phyloP scores from a whole-genome alignment of 2,113 vertebrate species.

The Corythoichthys intestinalis region DNA sequence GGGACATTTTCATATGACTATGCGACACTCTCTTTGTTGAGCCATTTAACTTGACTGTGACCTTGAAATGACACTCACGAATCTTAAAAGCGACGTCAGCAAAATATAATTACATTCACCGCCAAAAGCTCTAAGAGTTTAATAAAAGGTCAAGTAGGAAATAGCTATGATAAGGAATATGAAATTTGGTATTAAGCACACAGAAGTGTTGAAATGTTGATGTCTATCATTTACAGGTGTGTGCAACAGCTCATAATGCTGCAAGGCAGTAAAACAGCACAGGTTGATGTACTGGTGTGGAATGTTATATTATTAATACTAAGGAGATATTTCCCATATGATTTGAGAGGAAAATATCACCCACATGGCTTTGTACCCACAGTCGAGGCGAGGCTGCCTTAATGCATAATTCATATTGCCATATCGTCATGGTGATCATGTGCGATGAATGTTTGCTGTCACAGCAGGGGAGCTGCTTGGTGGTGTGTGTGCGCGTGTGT shows the following conservation, averaged over 20 bases:
- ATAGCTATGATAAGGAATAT: constrained; percentile 22
- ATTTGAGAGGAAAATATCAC: constrained; percentile 59
- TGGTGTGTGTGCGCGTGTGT: constrained; percentile 22
- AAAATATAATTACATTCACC: constrained; percentile 41
- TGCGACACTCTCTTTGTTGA: constrained; percentile 11
- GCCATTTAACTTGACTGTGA: constrained; percentile 37
- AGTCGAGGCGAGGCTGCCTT: constrained; percentile 52
- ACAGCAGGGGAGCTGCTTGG: constrained; percentile 56
- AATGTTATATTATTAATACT: constrained; percentile 64
- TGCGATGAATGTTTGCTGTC: constrained; percentile 65
- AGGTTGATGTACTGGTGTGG: constrained; percentile 42
- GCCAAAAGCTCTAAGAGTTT: constrained; percentile 12
- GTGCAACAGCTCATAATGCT: constrained; percentile 20
- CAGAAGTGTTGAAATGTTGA: constrained; percentile 19
- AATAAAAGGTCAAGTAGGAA: constrained; percentile 24
- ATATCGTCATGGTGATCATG: constrained; percentile 72
- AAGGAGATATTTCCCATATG: constrained; percentile 59
- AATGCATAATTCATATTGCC: constrained; percentile 72
- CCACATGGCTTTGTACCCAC: constrained; percentile 61
- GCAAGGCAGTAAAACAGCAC: constrained; percentile 17
- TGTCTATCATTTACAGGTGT: neutral
- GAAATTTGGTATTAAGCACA: constrained; percentile 16
- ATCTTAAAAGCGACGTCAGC: constrained; percentile 46
- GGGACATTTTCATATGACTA: constrained; percentile 18
- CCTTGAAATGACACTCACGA: constrained; percentile 37